Evolutionary conservation across 2,888 invertebrate species (phyloP), one percentile per base, ranked within the genome.

Genomic region (Diarsia brunnea): DNA sequence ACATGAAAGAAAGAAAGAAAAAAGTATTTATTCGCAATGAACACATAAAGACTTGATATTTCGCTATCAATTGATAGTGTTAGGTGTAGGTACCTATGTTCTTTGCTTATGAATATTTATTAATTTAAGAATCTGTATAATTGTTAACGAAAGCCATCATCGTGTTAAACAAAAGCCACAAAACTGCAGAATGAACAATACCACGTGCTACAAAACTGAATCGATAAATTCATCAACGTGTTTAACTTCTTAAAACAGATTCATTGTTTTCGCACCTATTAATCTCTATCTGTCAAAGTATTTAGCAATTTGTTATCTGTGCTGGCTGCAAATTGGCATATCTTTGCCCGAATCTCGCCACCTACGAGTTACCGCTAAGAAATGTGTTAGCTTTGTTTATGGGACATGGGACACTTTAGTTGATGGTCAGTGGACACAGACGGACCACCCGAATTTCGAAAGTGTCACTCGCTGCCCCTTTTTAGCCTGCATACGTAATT

Each of bases 221-320:
- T 8, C 21, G 10, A 81, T 72, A 74, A 79, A 73, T 47, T 78
- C 43, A 47, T 66, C 38, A 75, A 66, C 38, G 38, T 72, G 47
- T 14, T 7, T 60, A 14, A 70, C 16, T 61, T 66, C 24, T 21
- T 43, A 69, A 79, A 84, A 80, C 55, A 67, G 49, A 60, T 71
- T 55, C 61, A 81, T 89, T 87, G 78, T 84, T 87, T 88, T 84
- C 73, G 71, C 78, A 69, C 72, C 86, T 72, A 93, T 95, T 91
- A 90, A 93, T 95, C 93, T 93, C 81, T 71, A 91, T 93, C 89
- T 93, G 94, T 95, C 95, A 94, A 92, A 94, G 91, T 91, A 90
- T 84, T 81, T 74, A 79, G 86, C 89, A 89, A 91, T 92, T 92
- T 90, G 81, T 86, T 88, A 66, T 78, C 78, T 83, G 69, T 66